phyloP scores from a whole-genome alignment of 2,797 vertebrate species.

The Chelmon rostratus region DNA sequence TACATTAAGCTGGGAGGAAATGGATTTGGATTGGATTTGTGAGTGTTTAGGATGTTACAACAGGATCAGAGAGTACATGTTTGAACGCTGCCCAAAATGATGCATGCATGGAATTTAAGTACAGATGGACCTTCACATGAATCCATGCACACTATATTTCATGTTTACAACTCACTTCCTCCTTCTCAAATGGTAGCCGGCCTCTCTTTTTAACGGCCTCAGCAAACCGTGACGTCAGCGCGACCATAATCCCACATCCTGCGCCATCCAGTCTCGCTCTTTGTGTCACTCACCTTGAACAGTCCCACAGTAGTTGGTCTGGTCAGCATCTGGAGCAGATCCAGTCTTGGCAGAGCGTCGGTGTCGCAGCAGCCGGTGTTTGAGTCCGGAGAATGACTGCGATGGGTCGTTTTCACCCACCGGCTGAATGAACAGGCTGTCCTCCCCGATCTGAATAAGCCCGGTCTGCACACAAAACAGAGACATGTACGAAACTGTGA shows the following conservation, averaged over 20 bases:
- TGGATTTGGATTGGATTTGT: background rate
- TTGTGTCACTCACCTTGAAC: constrained; percentile 87
- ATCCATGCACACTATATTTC: background rate
- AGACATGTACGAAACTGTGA: constrained; percentile 3
- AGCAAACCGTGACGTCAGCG: constrained; percentile 1
- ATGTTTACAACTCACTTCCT: background rate
- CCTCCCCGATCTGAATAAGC: constrained; percentile 89
- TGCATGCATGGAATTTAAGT: background rate
- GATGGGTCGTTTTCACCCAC: constrained; percentile 75
- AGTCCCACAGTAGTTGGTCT: constrained; percentile 82
- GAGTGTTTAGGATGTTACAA: background rate
- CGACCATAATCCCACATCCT: background rate
- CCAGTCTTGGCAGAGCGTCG: constrained; percentile 72
- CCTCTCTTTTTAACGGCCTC: background rate
- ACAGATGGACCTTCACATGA: background rate
- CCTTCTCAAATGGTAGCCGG: background rate
- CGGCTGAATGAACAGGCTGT: constrained; percentile 91
- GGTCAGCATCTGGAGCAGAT: constrained; percentile 11
- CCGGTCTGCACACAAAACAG: constrained; percentile 85
- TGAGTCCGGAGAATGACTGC: constrained; percentile 84
- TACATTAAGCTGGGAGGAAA: background rate
- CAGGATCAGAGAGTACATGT: background rate
- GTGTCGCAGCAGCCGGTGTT: constrained; percentile 87
- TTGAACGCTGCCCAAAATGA: background rate
- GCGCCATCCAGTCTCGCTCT: background rate